Evolutionary conservation across 2,797 vertebrate species (phyloP).

Genomic region (Enteromius paludinosus): DNA sequence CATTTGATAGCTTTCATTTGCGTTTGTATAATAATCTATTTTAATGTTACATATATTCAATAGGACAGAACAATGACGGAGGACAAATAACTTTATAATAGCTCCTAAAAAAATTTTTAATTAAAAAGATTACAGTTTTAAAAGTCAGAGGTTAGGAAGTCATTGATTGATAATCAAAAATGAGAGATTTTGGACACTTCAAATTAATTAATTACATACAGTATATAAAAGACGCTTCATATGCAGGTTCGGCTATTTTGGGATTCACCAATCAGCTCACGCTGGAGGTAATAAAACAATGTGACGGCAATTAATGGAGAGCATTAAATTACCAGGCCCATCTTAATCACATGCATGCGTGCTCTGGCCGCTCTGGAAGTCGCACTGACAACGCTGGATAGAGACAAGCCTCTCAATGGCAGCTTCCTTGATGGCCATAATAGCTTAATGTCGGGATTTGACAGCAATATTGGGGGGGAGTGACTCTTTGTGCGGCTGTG

Average conservation of each 20-base stretch:
- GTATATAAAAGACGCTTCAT: conserved; percentile 49
- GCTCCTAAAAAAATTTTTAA: not conserved
- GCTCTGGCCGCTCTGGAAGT: conserved; percentile 69
- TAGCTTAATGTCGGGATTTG: conserved; percentile 84
- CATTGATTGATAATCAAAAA: not conserved
- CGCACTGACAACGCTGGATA: conserved; percentile 58
- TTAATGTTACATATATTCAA: not conserved
- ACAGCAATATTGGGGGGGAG: conserved; percentile 84
- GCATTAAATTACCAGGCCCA: conserved; percentile 69
- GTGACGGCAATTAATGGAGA: conserved; percentile 78
- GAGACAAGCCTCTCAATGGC: conserved; percentile 71
- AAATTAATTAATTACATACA: conserved; percentile 61
- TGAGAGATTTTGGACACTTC: not conserved
- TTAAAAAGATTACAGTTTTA: not conserved
- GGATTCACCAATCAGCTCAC: conserved; percentile 54
- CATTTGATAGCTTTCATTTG: not conserved
- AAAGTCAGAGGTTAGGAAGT: not conserved
- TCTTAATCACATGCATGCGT: conserved; percentile 64
- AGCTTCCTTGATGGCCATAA: conserved; percentile 88
- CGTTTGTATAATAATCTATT: not conserved
- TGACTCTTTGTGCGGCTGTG: conserved; percentile 79
- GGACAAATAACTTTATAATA: not conserved
- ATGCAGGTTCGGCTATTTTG: conserved; percentile 39
- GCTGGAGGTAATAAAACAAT: conserved; percentile 77
- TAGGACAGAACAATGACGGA: not conserved